Conservation (phyloP, 1,140 invertebrate genomes). For the Drosophila sturtevanti region DNA sequence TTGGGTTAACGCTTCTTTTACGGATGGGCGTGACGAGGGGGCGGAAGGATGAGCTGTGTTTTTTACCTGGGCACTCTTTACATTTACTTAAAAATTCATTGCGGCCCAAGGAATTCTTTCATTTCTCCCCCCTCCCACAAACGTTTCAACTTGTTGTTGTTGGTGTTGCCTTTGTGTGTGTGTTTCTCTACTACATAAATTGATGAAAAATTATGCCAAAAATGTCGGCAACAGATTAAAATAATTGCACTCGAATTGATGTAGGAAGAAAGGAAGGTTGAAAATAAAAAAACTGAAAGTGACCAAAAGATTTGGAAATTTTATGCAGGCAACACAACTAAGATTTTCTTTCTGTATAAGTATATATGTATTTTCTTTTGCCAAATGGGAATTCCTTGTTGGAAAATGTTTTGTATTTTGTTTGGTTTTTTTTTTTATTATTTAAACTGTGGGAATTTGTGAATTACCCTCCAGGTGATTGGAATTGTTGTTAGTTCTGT, state of each 20-base stretch:
- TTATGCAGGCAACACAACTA: slow-evolving; percentile 63
- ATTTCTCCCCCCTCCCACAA: slow-evolving; percentile 25
- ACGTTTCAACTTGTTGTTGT: slow-evolving; percentile 20
- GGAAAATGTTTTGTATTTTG: slow-evolving; percentile 40
- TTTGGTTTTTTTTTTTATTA: slow-evolving; percentile 50
- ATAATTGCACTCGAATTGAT: slow-evolving; percentile 63
- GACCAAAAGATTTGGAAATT: slow-evolving; percentile 30
- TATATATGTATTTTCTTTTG: slow-evolving; percentile 18
- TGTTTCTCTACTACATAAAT: slow-evolving; percentile 35
- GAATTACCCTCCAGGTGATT: slow-evolving; percentile 72
- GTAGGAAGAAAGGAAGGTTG: neutral
- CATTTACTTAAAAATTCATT: slow-evolving; percentile 80
- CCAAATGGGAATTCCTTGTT: slow-evolving; percentile 61
- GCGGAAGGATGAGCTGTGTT: slow-evolving; percentile 9
- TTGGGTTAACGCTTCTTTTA: neutral
- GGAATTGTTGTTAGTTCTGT: slow-evolving; percentile 47
- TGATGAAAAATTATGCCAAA: slow-evolving; percentile 75
- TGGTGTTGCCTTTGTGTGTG: slow-evolving; percentile 19
- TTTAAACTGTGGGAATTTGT: slow-evolving; percentile 63
- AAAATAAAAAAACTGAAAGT: neutral
- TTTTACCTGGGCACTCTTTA: slow-evolving; percentile 53
- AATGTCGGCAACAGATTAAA: slow-evolving; percentile 75
- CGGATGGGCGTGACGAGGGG: neutral
- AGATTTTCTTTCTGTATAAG: neutral
- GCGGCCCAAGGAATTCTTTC: slow-evolving; percentile 72